A percentile compares a stretch with the other conserved stretches of the same genome.
phyloP scores from a whole-genome alignment of 2,113 vertebrate species.

The Tichodroma muraria region DNA sequence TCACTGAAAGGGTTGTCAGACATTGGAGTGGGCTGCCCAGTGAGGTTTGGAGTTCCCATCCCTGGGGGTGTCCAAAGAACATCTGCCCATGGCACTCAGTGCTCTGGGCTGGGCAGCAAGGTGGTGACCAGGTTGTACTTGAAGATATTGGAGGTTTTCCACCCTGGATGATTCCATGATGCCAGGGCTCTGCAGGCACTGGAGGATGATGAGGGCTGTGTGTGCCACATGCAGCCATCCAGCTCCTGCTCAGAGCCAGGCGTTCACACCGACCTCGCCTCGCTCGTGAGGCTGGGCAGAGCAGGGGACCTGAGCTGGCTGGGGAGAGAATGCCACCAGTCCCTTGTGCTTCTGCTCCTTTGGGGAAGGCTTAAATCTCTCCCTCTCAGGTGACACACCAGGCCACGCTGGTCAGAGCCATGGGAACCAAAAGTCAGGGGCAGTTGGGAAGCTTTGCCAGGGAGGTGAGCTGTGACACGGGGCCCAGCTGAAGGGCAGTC shows the following conservation, averaged over 20 bases:
- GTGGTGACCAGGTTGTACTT: accelerated
- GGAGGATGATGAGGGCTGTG: not conserved
- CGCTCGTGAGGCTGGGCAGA: accelerated
- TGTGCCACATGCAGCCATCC: accelerated
- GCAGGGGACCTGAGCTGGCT: not conserved
- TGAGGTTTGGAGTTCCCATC: accelerated
- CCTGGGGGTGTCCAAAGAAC: not conserved
- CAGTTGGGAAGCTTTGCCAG: not conserved
- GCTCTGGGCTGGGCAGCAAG: not conserved
- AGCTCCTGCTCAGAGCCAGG: not conserved
- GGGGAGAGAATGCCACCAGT: not conserved
- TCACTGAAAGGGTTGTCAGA: not conserved
- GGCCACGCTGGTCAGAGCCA: not conserved
- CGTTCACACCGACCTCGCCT: accelerated
- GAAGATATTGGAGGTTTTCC: not conserved
- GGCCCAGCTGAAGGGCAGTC: not conserved
- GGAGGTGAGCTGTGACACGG: not conserved
- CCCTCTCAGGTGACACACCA: not conserved
- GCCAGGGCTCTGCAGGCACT: not conserved
- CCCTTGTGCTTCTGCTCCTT: not conserved
- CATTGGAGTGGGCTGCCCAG: not conserved
- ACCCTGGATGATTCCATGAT: accelerated
- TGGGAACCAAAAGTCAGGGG: not conserved
- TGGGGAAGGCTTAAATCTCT: not conserved
- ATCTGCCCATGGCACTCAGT: not conserved